These are phyloP conservation scores for Gryllus bimaculatus DNA, from an alignment of 1,140 invertebrate genomes.

Conservation along the genomic window DNA sequence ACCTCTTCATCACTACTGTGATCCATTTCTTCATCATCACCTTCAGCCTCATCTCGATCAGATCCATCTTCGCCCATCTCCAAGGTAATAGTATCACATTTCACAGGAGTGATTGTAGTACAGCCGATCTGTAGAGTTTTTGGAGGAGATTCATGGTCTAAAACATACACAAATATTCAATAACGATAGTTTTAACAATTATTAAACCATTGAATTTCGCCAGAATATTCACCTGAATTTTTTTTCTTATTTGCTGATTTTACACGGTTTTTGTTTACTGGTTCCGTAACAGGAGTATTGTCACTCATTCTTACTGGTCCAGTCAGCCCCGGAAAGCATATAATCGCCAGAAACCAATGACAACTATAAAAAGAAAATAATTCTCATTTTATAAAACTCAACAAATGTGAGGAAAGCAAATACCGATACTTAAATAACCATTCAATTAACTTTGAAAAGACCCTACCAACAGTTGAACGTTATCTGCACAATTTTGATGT, in stretches of 20 bases:
- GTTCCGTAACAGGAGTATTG: conserved; percentile 45
- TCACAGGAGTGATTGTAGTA: conserved; percentile 53
- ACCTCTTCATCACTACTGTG: conserved; percentile 24
- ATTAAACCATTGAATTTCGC: not conserved
- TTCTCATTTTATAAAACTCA: not conserved
- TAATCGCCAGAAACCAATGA: conserved; percentile 96
- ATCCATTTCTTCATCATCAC: conserved; percentile 46
- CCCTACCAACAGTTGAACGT: too few relatives aligned
- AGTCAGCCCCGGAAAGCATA: conserved; percentile 81
- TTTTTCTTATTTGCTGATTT: conserved; percentile 28
- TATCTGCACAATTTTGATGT: too few relatives aligned
- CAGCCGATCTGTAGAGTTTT: conserved; percentile 48
- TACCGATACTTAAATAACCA: too few relatives aligned
- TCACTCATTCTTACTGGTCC: conserved; percentile 48
- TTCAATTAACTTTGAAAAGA: too few relatives aligned
- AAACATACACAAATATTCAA: not conserved
- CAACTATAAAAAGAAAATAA: conserved; percentile 38
- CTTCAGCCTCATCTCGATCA: conserved; percentile 73
- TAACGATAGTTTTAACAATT: not conserved
- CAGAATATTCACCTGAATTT: conserved; percentile 33
- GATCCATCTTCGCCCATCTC: conserved; percentile 56
- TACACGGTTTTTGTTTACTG: conserved; percentile 37
- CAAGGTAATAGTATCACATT: conserved; percentile 42
- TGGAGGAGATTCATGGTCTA: not conserved
- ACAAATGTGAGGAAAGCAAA: too few relatives aligned